phyloP scores from a whole-genome alignment of 2,113 vertebrate genomes.

The Leucopsar rothschildi region DNA sequence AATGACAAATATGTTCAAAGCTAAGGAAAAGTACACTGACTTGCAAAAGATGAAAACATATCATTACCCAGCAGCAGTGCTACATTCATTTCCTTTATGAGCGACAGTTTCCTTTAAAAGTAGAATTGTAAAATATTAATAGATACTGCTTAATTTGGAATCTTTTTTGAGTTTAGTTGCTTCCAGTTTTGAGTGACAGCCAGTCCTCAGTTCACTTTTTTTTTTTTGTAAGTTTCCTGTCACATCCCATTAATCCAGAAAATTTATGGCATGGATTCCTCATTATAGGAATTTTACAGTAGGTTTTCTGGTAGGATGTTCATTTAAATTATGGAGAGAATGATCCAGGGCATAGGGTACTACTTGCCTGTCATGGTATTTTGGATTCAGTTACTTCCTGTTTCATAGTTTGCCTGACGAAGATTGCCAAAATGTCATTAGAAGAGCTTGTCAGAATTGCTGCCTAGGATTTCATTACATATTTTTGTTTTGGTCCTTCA shows the following conservation, averaged over 20 bases:
- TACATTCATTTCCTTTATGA: not conserved
- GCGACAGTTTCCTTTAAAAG: not conserved
- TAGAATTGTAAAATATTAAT: not conserved
- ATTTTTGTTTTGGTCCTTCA: not conserved
- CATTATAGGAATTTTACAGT: not conserved
- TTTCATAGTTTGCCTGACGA: not conserved
- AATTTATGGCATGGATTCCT: not conserved
- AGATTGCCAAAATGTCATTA: not conserved
- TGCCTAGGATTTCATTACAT: not conserved
- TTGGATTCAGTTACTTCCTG: not conserved
- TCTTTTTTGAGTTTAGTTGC: not conserved
- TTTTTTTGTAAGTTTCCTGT: not conserved
- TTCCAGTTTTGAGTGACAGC: not conserved
- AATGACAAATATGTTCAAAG: not conserved
- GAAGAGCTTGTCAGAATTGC: not conserved
- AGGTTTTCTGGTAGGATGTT: not conserved
- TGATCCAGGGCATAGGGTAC: not conserved
- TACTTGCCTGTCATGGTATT: not conserved
- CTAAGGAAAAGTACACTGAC: not conserved
- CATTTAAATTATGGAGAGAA: not conserved
- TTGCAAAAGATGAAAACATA: not conserved
- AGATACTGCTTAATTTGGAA: not conserved
- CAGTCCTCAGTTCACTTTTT: not conserved
- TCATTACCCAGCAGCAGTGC: not conserved
- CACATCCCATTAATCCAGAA: not conserved